Conservation (phyloP, 2,888 invertebrate species). For the Acheta domesticus region DNA sequence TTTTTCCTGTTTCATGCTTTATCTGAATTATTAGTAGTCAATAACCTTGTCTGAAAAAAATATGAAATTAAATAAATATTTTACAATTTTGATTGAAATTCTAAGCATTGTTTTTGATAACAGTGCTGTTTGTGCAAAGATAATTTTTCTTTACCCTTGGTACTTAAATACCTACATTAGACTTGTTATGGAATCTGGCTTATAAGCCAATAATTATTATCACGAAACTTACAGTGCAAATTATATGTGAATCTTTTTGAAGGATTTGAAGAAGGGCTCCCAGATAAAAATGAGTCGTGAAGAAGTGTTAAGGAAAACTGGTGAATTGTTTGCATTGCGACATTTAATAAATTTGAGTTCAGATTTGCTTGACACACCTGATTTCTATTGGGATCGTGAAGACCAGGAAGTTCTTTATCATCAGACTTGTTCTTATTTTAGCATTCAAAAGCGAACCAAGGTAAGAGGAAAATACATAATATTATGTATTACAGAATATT, state of each 20-base stretch:
- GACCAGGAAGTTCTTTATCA: slow-evolving; percentile 80
- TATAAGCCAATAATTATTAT: too few relatives aligned
- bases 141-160: too few relatives aligned
- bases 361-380: slow-evolving; percentile 90
- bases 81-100: too few relatives aligned
- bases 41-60: background rate
- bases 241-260: slow-evolving; percentile 25
- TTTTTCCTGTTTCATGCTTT: background rate
- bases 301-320: slow-evolving; percentile 73
- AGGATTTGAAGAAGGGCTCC: slow-evolving; percentile 71
- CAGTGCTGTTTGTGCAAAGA: too few relatives aligned
- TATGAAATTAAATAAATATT: background rate
- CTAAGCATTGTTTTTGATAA: too few relatives aligned
- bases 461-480: slow-evolving; percentile 44
- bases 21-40: background rate
- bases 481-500: too few relatives aligned
- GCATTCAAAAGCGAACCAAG: slow-evolving; percentile 76
- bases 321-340: slow-evolving; percentile 82
- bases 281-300: slow-evolving; percentile 66
- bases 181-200: too few relatives aligned
- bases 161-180: too few relatives aligned
- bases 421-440: slow-evolving; percentile 78
- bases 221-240: too few relatives aligned
- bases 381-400: slow-evolving; percentile 98
- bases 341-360: slow-evolving; percentile 91